Percentiles rank a stretch among this genome's conserved stretches.
Evolutionary conservation across 2,797 vertebrate genomes (phyloP).

Genomic region (Lagorchestes hirsutus): DNA sequence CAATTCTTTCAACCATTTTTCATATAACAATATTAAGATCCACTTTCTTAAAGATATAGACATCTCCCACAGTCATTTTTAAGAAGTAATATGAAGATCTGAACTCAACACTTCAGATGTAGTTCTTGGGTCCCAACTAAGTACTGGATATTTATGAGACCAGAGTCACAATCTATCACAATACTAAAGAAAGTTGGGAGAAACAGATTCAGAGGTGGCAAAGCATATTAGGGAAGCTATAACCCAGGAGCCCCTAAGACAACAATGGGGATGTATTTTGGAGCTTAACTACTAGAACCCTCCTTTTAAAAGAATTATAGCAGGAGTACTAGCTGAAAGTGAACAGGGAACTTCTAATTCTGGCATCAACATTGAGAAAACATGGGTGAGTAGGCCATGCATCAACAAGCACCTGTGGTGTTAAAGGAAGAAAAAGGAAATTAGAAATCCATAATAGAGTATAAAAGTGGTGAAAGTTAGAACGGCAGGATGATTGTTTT

Average conservation of each 20-base stretch:
- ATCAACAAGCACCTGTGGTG: background rate
- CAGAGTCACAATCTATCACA: background rate
- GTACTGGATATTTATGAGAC: background rate
- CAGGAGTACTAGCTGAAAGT: background rate
- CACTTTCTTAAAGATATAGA: background rate
- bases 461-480: background rate
- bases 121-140: background rate
- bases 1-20: constrained; percentile 27
- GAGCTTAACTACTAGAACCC: background rate
- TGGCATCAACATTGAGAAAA: background rate
- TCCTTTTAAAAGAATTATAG: background rate
- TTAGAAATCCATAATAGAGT: background rate
- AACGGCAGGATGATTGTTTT: background rate
- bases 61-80: constrained; percentile 10
- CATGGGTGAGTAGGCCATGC: background rate
- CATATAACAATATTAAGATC: background rate
- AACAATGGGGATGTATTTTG: background rate
- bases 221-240: background rate
- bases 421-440: background rate
- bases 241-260: background rate
- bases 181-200: background rate
- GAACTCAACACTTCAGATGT: constrained; percentile 1
- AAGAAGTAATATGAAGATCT: constrained; percentile 1
- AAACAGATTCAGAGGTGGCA: background rate
- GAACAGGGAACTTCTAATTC: background rate